Conservation (phyloP, 2,888 invertebrate genomes). For the Blomia tropicalis region DNA sequence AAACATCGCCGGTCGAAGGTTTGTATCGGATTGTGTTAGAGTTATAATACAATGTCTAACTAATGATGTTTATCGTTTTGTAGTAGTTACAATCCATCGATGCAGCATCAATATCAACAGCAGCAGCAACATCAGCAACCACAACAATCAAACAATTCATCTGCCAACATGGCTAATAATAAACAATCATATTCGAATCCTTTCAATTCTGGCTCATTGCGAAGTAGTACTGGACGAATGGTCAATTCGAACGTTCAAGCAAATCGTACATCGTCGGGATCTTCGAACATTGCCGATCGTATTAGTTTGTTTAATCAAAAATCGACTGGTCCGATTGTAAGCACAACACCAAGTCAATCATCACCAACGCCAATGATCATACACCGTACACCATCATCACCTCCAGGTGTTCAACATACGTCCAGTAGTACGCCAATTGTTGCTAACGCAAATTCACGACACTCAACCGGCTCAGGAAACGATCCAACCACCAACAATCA, state of each 20-base stretch:
- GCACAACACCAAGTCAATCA: not conserved
- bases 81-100: conserved; percentile 5
- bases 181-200: conserved; percentile 10
- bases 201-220: conserved; percentile 9
- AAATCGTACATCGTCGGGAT: not conserved
- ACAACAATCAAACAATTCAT: not conserved
- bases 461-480: not conserved
- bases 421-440: not conserved
- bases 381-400: conserved; percentile 6
- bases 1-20: conserved; percentile 1
- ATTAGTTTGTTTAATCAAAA: conserved; percentile 9
- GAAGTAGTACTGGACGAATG: not conserved
- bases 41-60: no score
- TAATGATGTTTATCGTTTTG: no score
- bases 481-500: not conserved
- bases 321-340: not conserved
- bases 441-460: not conserved
- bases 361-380: conserved; percentile 2
- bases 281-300: not conserved
- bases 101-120: conserved; percentile 4
- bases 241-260: not conserved
- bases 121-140: not conserved
- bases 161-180: not conserved
- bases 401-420: not conserved
- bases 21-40: not conserved